Evolutionary conservation across 1,140 invertebrate species (phyloP), one percentile per base, ranked within the genome.

Genomic region (Coelopa frigida): DNA sequence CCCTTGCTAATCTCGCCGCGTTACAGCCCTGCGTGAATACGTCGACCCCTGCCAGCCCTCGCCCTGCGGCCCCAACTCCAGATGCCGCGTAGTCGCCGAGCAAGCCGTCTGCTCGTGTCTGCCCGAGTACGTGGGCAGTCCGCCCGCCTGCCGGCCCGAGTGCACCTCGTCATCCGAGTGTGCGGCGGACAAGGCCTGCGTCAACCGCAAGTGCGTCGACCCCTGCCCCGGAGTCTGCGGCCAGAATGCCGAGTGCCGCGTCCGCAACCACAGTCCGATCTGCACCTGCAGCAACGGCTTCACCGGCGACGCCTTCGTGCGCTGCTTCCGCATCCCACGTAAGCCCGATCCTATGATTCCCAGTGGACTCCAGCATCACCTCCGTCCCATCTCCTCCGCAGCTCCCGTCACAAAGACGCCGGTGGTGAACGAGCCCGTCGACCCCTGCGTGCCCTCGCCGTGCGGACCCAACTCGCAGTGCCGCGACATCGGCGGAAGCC

Each of bases 381-480:
- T 48, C 5, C 7, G 3, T 26, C 21, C 1, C 46, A 61, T 61
- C 51, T 46, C 52, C 60, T 2, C 41, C 54, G 26, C 51, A 38
- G 51, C 71, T 56, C 53, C 73, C 70, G 53, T 72, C 62, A 47
- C 63, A 58, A n/a, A 17, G 14, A 33, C 35, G 31, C 31, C 51
- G 3, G 35, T 52, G 42, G 40, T 56, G 44, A 49, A 52, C 26
- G 59, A 52, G 48, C 52, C 57, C 22, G 46, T 70, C 38, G 75
- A 87, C 57, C 84, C 86, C 15, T 91, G 87, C 61, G 71, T 80
- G 53, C 84, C 84, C n/a, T 85, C 85, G 6, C 87, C 87, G 5
- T 91, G 87, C 61, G 86, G 87, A 27, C 81, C 84, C 0, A 86
- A 89, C 57, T 87, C 85, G 53, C 75, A 83, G 53, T 92, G 87